These are phyloP conservation scores for Nasua narica DNA, from an alignment of 2,797 vertebrate genomes.

Conservation along the genomic window DNA sequence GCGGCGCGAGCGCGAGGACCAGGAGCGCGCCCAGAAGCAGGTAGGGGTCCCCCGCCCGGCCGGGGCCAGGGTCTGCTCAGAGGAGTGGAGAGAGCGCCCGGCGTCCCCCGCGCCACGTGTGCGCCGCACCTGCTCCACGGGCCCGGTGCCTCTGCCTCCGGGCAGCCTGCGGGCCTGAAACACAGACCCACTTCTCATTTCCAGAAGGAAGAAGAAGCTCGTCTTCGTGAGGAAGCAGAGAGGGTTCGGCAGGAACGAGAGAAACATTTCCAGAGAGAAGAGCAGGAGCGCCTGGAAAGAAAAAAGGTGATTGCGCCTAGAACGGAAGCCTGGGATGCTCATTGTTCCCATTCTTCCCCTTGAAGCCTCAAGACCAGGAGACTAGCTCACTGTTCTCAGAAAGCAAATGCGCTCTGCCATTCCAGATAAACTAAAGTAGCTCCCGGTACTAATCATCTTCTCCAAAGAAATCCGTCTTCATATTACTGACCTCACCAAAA, in stretches of 20 bases:
- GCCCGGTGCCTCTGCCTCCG: background rate
- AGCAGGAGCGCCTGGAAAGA: conserved; percentile 94
- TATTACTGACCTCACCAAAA: background rate
- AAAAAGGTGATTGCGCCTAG: conserved; percentile 89
- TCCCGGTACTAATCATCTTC: background rate
- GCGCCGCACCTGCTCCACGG: fast-evolving
- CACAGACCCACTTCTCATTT: background rate
- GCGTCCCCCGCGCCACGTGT: background rate
- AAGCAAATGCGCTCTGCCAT: background rate
- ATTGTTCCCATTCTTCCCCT: background rate
- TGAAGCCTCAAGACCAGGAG: background rate
- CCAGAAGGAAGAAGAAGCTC: conserved; percentile 94
- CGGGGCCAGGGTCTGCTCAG: fast-evolving
- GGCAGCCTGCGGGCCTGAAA: background rate
- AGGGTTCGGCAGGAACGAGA: conserved; percentile 91
- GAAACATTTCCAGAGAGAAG: conserved; percentile 95
- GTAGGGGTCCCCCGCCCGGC: conserved; percentile 66
- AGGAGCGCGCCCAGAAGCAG: conserved; percentile 90
- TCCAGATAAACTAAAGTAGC: background rate
- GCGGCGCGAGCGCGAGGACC: conserved; percentile 88
- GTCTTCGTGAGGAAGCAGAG: conserved; percentile 90
- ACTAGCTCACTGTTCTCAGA: background rate
- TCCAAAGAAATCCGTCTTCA: background rate
- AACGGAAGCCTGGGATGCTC: background rate
- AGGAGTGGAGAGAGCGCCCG: fast-evolving